These are phyloP conservation scores for Ailurus styani DNA, from an alignment of 2,113 vertebrate genomes.

Conservation along the genomic window DNA sequence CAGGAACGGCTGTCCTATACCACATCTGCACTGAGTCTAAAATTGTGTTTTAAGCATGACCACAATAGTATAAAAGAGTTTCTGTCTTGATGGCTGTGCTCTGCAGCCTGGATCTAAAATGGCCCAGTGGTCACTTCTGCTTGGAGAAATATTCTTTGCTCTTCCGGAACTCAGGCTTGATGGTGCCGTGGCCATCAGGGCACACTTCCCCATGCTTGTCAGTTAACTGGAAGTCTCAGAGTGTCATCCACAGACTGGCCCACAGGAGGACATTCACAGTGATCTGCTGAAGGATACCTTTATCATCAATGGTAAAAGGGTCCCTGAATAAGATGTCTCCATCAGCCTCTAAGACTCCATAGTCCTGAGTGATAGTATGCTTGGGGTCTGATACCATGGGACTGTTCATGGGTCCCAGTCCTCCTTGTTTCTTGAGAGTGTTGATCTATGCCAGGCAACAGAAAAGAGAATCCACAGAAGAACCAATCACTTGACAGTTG, in stretches of 20 bases:
- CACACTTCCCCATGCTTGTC: constrained; percentile 84
- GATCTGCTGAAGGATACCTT: neutral
- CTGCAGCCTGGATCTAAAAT: neutral
- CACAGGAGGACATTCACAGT: neutral
- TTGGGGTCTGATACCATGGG: neutral
- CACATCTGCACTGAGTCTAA: constrained; percentile 12
- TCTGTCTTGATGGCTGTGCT: neutral
- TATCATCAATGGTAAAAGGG: neutral
- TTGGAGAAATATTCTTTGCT: constrained; percentile 98
- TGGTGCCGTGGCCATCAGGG: constrained; percentile 96
- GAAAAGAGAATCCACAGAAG: neutral
- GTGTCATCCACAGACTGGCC: neutral
- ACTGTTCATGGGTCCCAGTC: neutral
- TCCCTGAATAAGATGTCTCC: neutral
- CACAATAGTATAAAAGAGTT: constrained; percentile 52
- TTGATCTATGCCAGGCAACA: neutral
- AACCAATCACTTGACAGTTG: neutral
- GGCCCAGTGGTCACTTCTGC: constrained; percentile 75
- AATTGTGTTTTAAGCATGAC: constrained; percentile 60
- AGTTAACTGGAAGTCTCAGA: neutral
- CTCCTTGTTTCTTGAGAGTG: neutral
- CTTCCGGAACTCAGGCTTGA: constrained; percentile 95
- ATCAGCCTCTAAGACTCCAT: neutral
- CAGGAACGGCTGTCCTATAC: neutral
- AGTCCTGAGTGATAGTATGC: neutral